phyloP scores from a whole-genome alignment of 1,140 invertebrate genomes.

The Caenorhabditis briggsae region DNA sequence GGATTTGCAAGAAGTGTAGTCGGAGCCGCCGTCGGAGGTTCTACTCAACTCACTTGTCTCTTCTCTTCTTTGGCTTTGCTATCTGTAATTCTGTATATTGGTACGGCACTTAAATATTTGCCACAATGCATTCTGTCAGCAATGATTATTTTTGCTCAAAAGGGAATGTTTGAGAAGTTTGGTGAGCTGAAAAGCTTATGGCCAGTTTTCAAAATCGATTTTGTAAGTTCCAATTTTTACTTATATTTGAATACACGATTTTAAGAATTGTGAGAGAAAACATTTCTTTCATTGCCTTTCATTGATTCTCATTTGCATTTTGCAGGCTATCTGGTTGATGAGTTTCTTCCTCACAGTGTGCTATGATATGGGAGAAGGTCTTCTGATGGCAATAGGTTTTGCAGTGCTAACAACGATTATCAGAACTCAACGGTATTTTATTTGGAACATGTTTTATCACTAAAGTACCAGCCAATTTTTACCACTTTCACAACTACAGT shows the following conservation, averaged over 20 bases:
- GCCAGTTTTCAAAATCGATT: conserved; percentile 76
- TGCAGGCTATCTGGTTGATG: conserved; percentile 73
- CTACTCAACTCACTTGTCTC: conserved; percentile 74
- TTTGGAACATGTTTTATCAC: neutral
- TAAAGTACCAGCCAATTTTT: neutral
- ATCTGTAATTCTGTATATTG: conserved; percentile 75
- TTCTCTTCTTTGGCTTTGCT: conserved; percentile 75
- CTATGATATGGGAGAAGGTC: conserved; percentile 74
- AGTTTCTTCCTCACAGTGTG: conserved; percentile 74
- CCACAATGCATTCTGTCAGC: conserved; percentile 76
- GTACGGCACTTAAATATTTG: conserved; percentile 74
- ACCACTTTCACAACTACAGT: too few relatives aligned
- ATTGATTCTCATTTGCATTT: neutral
- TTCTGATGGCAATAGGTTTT: conserved; percentile 72
- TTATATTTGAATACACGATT: too few relatives aligned
- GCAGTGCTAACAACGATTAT: conserved; percentile 75
- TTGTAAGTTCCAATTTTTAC: too few relatives aligned
- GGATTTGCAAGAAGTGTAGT: conserved; percentile 76
- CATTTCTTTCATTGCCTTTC: neutral
- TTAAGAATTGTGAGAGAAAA: too few relatives aligned
- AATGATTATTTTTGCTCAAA: conserved; percentile 74
- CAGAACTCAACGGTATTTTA: conserved; percentile 73
- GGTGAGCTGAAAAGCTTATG: conserved; percentile 71
- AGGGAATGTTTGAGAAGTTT: conserved; percentile 71
- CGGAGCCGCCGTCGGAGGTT: conserved; percentile 74